Evolutionary conservation across 2,113 vertebrate species (phyloP).

Genomic region (Pterophyllum scalare): DNA sequence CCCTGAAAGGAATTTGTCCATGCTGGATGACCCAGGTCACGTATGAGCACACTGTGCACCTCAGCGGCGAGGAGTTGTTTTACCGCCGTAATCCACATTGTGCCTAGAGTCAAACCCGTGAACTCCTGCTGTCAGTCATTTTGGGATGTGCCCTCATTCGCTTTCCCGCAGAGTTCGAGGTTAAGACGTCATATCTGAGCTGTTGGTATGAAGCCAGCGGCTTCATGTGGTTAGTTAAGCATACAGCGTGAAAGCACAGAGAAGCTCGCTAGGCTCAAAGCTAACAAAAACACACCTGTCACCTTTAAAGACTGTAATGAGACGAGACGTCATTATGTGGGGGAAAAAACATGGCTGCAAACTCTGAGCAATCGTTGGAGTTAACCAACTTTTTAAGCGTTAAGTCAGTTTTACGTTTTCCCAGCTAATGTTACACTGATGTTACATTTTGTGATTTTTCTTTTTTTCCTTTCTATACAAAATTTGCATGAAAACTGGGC

Average conservation of each 20-base stretch:
- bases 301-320: not conserved
- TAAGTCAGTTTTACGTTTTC: not conserved
- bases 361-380: too few relatives aligned
- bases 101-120: not conserved
- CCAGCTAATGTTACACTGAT: not conserved
- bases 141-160: not conserved
- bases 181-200: not conserved
- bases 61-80: not conserved
- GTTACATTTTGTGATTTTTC: rapidly evolving
- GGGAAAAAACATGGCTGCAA: not conserved
- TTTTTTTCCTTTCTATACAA: rapidly evolving
- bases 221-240: slow-evolving; percentile 11
- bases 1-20: slow-evolving; percentile 1
- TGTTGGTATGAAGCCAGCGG: not conserved
- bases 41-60: not conserved
- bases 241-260: not conserved
- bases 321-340: not conserved
- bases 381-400: not conserved
- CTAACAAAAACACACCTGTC: not conserved
- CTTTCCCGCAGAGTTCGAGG: not conserved
- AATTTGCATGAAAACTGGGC: too few relatives aligned
- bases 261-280: not conserved
- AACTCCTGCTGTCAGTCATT: not conserved
- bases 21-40: slow-evolving; percentile 12
- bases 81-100: slow-evolving; percentile 3